Percentiles rank a stretch among this genome's conserved stretches.
Evolutionary conservation across 2,113 vertebrate genomes (phyloP).

Genomic region (Donacobius atricapilla): DNA sequence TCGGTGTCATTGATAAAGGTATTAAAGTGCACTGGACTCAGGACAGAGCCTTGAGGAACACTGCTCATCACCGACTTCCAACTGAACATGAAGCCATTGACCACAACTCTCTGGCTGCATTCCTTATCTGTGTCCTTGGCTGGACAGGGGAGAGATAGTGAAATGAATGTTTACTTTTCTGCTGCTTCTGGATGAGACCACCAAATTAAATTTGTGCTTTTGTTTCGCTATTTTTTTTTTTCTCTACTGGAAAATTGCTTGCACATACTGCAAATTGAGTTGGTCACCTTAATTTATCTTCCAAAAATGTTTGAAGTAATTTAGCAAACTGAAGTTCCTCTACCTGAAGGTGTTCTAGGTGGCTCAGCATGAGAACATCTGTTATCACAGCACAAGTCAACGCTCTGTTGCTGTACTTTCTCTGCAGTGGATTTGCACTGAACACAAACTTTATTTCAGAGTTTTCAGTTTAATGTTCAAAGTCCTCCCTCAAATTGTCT

Average conservation of each 20-base stretch:
- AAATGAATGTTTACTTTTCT: neutral
- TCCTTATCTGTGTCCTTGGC: neutral
- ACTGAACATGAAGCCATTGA: neutral
- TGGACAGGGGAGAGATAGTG: neutral
- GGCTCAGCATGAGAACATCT: neutral
- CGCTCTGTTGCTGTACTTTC: neutral
- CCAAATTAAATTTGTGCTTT: neutral
- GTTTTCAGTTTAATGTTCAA: neutral
- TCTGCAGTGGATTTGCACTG: neutral
- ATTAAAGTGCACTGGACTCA: neutral
- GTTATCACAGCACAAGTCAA: neutral
- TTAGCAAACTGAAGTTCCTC: neutral
- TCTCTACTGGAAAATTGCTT: neutral
- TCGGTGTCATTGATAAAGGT: neutral
- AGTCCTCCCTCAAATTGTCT: neutral
- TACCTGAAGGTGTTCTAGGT: neutral
- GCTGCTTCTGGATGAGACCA: neutral
- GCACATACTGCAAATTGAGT: neutral
- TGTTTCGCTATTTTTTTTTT: neutral
- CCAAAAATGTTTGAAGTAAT: neutral
- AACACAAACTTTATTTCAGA: neutral
- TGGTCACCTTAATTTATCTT: neutral
- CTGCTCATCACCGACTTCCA: neutral
- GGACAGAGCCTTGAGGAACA: neutral
- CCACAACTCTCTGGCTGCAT: neutral